Base-by-base conservation (phyloP, 2,888 invertebrate genomes). In the Dynastes tityus region DNA sequence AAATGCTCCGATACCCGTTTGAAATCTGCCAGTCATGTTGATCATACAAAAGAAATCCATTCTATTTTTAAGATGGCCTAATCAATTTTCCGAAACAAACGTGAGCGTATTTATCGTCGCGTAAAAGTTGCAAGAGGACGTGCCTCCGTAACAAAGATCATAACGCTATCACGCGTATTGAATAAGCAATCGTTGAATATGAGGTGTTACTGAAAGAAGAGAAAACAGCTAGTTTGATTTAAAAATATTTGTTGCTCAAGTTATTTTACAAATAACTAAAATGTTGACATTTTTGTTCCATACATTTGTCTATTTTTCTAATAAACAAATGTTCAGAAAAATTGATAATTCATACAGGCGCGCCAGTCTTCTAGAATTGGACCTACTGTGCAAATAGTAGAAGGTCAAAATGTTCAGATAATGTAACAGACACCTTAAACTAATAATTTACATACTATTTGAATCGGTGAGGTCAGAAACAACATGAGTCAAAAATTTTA, bases 21-120 rank as follows among this genome's bases (percentile, higher is more conserved):
- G 68, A 68, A 77, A 77, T 67, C n/a, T 78, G 70, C 78, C 63
- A 78, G 78, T 78, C 78, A 78, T 65, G 73, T 68, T 64, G 71
- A 78, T 64, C 78, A 49, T n/a, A 78, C 73, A 73, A 71, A 78
- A 73, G 78, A 74, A 64, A 45, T 40, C 78, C 78, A 73, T 78
- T 73, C 78, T 63, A 55, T 77, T 68, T 68, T 53, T 67, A 67
- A 58, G 78, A 51, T 55, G 73, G 73, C 55, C 64, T 74, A 78
- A 78, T 78, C 78, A 78, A 78, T 78, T 78, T 74, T 78, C 65
- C 61, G 45, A 63, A 65, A 65, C 73, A 74, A 55, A 78, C 73
- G 73, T 78, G 71, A 71, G 40, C 65, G 73, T 74, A 73, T 64
- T 53, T 73, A 64, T 67, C 40, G 55, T 55, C 55, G 53, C 58